Conservation (phyloP, 2,113 vertebrate genomes). For the Hoplias malabaricus region DNA sequence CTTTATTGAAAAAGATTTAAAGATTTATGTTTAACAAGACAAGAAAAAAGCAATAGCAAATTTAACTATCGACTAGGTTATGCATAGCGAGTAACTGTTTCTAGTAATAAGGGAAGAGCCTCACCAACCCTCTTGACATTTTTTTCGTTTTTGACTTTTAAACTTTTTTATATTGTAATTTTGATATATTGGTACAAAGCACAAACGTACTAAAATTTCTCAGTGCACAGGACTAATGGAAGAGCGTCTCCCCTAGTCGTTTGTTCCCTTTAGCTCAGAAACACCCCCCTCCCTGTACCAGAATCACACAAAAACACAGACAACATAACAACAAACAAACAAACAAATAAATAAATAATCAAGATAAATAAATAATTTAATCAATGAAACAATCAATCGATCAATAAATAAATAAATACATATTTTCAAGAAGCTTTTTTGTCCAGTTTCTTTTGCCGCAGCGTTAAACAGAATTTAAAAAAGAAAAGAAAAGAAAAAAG, state of each 20-base stretch:
- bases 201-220: constrained; percentile 99
- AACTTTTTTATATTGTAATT: constrained; percentile 93
- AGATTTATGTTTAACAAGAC: constrained; percentile 99
- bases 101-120: constrained; percentile 99
- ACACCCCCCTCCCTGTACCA: constrained; percentile 86
- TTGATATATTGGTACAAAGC: constrained; percentile 99
- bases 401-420: constrained; percentile 78
- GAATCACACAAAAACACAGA: constrained; percentile 82
- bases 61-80: constrained; percentile 99
- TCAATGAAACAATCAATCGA: constrained; percentile 74
- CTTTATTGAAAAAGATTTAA: constrained; percentile 98
- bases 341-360: constrained; percentile 69
- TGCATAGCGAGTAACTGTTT: constrained; percentile 99
- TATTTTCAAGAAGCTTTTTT: constrained; percentile 75
- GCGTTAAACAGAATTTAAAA: constrained; percentile 57
- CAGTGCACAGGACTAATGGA: constrained; percentile 98
- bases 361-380: constrained; percentile 78
- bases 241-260: constrained; percentile 93
- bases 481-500: not conserved
- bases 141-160: constrained; percentile 87
- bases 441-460: constrained; percentile 79
- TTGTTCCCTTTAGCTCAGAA: constrained; percentile 98
- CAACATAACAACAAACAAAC: constrained; percentile 69
- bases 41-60: constrained; percentile 99
- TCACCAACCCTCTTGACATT: constrained; percentile 84